These are phyloP conservation scores for Drosophila imparisetae DNA, from an alignment of 2,888 invertebrate species.

Conservation along the genomic window DNA sequence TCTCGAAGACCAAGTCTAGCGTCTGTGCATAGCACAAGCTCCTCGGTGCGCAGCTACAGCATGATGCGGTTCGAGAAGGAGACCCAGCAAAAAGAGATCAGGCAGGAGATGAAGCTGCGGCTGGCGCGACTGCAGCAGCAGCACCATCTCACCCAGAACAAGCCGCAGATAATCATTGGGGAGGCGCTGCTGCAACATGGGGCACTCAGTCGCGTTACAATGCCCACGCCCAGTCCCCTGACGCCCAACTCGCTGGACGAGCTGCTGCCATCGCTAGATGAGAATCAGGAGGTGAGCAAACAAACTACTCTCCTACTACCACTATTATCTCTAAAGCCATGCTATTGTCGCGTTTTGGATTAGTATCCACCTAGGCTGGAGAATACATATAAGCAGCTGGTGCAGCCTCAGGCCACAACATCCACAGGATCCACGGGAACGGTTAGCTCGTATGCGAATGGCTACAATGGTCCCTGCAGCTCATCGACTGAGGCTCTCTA, in stretches of 20 bases:
- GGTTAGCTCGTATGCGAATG: constrained; percentile 38
- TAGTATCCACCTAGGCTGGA: constrained; percentile 76
- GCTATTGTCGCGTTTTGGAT: background rate
- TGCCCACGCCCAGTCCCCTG: constrained; percentile 89
- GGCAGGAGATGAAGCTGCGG: constrained; percentile 91
- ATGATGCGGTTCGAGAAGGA: constrained; percentile 92
- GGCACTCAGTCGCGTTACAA: constrained; percentile 75
- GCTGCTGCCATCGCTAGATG: constrained; percentile 91
- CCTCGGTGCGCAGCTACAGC: constrained; percentile 93
- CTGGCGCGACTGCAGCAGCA: constrained; percentile 89
- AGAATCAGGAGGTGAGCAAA: constrained; percentile 89
- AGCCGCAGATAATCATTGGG: constrained; percentile 85
- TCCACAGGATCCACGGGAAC: constrained; percentile 22
- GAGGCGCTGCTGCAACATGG: constrained; percentile 84
- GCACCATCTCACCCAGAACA: constrained; percentile 86
- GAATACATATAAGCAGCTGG: constrained; percentile 64
- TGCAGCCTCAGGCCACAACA: constrained; percentile 58
- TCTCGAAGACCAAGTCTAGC: constrained; percentile 94
- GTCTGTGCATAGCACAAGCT: constrained; percentile 93
- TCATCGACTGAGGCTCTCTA: constrained; percentile 86
- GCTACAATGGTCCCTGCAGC: constrained; percentile 86
- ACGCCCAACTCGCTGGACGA: constrained; percentile 94
- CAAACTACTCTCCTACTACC: background rate
- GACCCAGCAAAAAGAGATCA: constrained; percentile 91
- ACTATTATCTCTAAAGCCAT: background rate